These are phyloP conservation scores for Lepidurus packardi DNA, from an alignment of 1,140 invertebrate species.

Conservation along the genomic window DNA sequence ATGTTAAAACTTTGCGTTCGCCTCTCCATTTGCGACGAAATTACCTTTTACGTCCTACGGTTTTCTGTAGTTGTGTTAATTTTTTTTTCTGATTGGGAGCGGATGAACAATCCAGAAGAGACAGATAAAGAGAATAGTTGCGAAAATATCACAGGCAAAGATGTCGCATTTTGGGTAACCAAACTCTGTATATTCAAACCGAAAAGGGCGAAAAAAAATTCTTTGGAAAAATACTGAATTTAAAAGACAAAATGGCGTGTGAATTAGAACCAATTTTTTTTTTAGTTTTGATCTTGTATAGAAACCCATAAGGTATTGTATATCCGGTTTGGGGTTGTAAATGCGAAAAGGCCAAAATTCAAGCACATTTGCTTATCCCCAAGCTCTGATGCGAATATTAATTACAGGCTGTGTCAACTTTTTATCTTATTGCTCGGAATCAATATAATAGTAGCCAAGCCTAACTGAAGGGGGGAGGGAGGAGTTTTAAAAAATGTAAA, in stretches of 20 bases:
- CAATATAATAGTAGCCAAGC: conserved; percentile 18
- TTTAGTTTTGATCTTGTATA: conserved; percentile 6
- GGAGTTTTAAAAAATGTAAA: neutral
- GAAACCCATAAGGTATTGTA: conserved; percentile 22
- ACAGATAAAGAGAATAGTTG: neutral
- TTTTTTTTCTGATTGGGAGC: neutral
- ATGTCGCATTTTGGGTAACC: conserved; percentile 7
- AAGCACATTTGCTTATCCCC: conserved; percentile 21
- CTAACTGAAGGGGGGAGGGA: neutral
- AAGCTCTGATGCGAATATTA: conserved; percentile 19
- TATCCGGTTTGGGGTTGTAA: conserved; percentile 17
- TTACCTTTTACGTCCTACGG: no score
- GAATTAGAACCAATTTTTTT: neutral
- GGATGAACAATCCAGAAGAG: neutral
- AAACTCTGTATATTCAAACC: conserved; percentile 16
- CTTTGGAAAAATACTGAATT: neutral
- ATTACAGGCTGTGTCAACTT: conserved; percentile 21
- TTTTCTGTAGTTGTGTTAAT: neutral
- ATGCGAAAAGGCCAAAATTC: conserved; percentile 21
- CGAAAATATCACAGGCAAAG: conserved; percentile 21
- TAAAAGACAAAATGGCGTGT: neutral
- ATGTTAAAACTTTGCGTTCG: neutral
- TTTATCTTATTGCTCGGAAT: conserved; percentile 11
- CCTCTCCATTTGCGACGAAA: neutral
- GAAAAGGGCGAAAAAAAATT: neutral